Evolutionary conservation across 2,113 vertebrate species (phyloP), one percentile per base, ranked within the genome.

Genomic region (Campylomormyrus numenius): DNA sequence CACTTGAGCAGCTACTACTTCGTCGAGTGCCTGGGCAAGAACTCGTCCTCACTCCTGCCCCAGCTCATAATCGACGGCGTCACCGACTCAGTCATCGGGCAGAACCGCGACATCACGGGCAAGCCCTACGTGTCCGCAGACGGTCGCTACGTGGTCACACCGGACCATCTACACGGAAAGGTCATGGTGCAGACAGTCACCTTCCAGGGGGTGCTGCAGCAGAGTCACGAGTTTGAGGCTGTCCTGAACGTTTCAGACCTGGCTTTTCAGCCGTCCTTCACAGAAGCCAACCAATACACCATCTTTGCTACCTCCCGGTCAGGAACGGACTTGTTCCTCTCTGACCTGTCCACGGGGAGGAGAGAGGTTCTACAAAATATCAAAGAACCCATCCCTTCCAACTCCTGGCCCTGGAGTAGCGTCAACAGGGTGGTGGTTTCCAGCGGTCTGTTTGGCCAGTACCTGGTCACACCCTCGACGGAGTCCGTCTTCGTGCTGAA

Each of bases 401-500:
- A 95, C 52, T 94, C 95, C 92, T 96, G 94, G 97, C 96, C 96
- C 90, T 98, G 98, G 98, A 97, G 95, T 53, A 94, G 89, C 42
- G 94, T 95, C 93, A 97, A 95, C 93, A 95, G 98, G 92, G 94
- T 97, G 87, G 92, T 99, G 93, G 96, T 97, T 91, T 96, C 97
- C 93, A 97, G 98, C 53, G 98, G 98, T 15, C 94, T 97, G 89
- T 99, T 99, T 46, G 98, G 98, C 95, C 98, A 97, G 93, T 97
- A 97, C 94, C 96, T 99, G 92, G 94, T 98, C 90, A 97, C 97
- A 0, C 96, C 97, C 0, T 96, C 97, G 52, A 95, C 93, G 19
- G 96, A 97, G 88, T 99, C 98, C 0, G 93, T 99, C 92, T 97
- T 99, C 92, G 95, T 99, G 92, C 94, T 99, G 93, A 96, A 97